Evolutionary conservation across 2,888 invertebrate genomes (phyloP), one percentile per base, ranked within the genome.

Genomic region (Strigamia crassipes): DNA sequence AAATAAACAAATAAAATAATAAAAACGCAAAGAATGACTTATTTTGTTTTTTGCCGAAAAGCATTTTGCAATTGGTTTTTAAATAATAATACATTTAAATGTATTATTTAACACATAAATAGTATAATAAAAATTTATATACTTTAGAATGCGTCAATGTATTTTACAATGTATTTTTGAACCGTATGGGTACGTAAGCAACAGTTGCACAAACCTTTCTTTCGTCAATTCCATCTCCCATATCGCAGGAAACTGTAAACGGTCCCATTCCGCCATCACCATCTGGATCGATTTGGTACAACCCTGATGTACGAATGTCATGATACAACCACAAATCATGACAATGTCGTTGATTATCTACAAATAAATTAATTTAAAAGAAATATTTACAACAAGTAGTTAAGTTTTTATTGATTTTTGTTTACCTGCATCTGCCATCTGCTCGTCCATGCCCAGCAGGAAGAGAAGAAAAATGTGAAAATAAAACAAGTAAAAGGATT

Each of bases 241-340:
- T 85, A 66, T 85, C 83, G 61, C 85, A 85, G 31, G 83, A 83
- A 27, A 85, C 85, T 73, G 78, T 79, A 31, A 85, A 84, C 1
- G 84, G 83, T 0, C 10, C n/a, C 8, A 85, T 79, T 1, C 83
- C 83, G 1, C 85, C 84, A 9, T 84, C 82, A 13, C 83, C 84
- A 56, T 85, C 85, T 12, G 85, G 84, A 79, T 85, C 85, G 21
- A 85, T 85, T 27, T 82, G 66, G 79, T 85, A 85, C 31, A 21
- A 82, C 1, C 85, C 85, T 0, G 84, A 84, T 61, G 56, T 81
- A 3, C 83, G 51, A 23, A 83, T 61, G 27, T 84, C 82, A 51
- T 84, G 82, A 38, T 82, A 82, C 13, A 83, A 82, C 84, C 84
- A 84, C 21, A 85, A 77, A 46, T 85, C 84, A 10, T 84, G 82